phyloP scores from a whole-genome alignment of 1,140 invertebrate genomes.

The Heterodera carotae region DNA sequence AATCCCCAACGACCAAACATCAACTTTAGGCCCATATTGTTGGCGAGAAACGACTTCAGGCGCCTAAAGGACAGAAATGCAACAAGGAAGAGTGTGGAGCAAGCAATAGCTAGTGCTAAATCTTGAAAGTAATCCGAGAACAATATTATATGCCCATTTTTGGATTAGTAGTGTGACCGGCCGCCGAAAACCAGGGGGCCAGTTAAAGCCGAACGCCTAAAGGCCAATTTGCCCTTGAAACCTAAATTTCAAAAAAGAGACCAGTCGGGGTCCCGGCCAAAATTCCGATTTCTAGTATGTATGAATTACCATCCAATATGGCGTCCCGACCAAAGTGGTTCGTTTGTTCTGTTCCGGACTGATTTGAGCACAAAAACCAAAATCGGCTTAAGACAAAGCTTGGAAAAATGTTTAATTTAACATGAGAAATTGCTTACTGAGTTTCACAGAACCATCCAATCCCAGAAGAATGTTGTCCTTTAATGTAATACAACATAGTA shows the following conservation, averaged over 20 bases:
- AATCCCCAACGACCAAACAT: slow-evolving; percentile 93
- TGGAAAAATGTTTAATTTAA: slow-evolving; percentile 1
- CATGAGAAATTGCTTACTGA: slow-evolving; percentile 73
- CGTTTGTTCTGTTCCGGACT: slow-evolving; percentile 96
- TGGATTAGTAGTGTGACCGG: no score
- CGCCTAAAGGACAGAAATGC: slow-evolving; percentile 75
- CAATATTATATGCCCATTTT: no score
- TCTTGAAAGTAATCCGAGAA: no score
- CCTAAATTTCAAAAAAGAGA: no score
- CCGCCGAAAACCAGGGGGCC: no score
- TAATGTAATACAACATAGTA: no score
- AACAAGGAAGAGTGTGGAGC: no score
- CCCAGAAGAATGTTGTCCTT: slow-evolving; percentile 97
- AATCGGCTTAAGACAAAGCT: slow-evolving; percentile 80
- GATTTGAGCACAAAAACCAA: slow-evolving; percentile 99
- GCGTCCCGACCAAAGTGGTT: slow-evolving; percentile 99
- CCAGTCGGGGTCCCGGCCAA: background rate
- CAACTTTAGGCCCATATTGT: slow-evolving; percentile 81
- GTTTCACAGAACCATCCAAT: slow-evolving; percentile 93
- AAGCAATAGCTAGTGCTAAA: no score
- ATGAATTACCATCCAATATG: slow-evolving; percentile 83
- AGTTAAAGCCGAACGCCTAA: no score
- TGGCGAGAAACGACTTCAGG: slow-evolving; percentile 81
- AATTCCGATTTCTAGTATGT: slow-evolving; percentile 26
- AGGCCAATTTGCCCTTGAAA: no score